Evolutionary conservation across 2,888 invertebrate species (phyloP).

Genomic region (Cryptus armator): DNA sequence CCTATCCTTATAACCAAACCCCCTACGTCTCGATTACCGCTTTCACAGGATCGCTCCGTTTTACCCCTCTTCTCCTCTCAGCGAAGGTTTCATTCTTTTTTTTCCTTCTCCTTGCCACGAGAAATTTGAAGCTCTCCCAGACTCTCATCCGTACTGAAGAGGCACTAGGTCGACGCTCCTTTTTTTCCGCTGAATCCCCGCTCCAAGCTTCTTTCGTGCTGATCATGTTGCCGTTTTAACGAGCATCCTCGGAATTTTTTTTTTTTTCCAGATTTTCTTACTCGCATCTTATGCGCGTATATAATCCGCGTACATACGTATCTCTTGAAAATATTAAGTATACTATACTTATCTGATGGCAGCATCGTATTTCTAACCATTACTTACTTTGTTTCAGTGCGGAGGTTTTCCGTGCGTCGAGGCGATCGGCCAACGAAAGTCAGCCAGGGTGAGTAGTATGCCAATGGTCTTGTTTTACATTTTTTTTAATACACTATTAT

Average conservation of each 20-base stretch:
- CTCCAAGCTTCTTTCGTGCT: slow-evolving; percentile 31
- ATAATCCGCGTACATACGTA: slow-evolving; percentile 3
- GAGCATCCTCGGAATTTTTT: slow-evolving; percentile 52
- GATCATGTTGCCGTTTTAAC: slow-evolving; percentile 63
- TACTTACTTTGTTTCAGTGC: slow-evolving; percentile 78
- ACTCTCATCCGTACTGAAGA: slow-evolving; percentile 69
- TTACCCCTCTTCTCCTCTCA: neutral
- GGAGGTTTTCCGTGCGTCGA: slow-evolving; percentile 81
- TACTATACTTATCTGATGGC: slow-evolving; percentile 17
- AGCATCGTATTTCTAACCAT: neutral
- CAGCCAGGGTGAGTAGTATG: slow-evolving; percentile 82
- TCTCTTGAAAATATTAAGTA: neutral
- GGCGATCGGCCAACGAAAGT: slow-evolving; percentile 77
- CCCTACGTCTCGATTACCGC: slow-evolving; percentile 34
- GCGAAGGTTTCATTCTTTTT: slow-evolving; percentile 13
- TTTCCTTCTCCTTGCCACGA: neutral
- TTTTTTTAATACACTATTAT: slow-evolving; percentile 20
- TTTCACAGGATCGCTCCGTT: slow-evolving; percentile 24
- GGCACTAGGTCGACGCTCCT: slow-evolving; percentile 57
- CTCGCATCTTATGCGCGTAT: slow-evolving; percentile 15
- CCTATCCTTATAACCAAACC: neutral
- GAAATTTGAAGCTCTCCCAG: slow-evolving; percentile 46
- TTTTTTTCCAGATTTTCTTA: slow-evolving; percentile 17
- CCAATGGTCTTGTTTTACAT: neutral
- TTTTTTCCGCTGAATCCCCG: slow-evolving; percentile 37